Conservation (phyloP, 2,888 invertebrate genomes). For the Saturnia pavonia region DNA sequence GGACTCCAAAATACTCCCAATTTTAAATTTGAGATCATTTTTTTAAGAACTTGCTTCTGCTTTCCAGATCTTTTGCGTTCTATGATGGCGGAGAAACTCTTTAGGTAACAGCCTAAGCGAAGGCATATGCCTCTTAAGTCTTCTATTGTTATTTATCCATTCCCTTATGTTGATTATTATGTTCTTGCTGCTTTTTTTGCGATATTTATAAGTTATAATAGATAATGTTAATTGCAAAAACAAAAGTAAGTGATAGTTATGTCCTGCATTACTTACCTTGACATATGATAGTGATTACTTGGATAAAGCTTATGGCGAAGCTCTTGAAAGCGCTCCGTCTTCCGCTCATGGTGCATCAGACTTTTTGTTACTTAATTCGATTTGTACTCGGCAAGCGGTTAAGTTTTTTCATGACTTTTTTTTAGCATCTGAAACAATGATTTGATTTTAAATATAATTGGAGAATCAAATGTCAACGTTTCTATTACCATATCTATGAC, state of each 20-base stretch:
- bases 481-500: neutral
- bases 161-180: neutral
- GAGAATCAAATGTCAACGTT: neutral
- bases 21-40: neutral
- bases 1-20: neutral
- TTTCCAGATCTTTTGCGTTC: neutral
- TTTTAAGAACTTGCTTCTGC: neutral
- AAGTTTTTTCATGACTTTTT: slow-evolving; percentile 27
- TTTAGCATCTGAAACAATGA: slow-evolving; percentile 41
- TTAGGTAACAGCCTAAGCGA: too few relatives aligned
- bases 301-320: slow-evolving; percentile 81
- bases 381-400: slow-evolving; percentile 14
- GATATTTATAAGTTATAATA: neutral
- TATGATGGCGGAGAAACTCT: neutral
- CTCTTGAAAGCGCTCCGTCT: slow-evolving; percentile 69
- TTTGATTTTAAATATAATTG: neutral
- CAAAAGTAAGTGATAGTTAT: neutral
- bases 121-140: too few relatives aligned
- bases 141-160: neutral
- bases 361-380: slow-evolving; percentile 19
- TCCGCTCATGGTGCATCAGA: slow-evolving; percentile 62
- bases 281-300: slow-evolving; percentile 83
- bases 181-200: neutral
- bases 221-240: too few relatives aligned
- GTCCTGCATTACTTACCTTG: slow-evolving; percentile 65